These are phyloP conservation scores for Oxyscelio sp. DNA, from an alignment of 2,888 invertebrate genomes.

Conservation along the genomic window DNA sequence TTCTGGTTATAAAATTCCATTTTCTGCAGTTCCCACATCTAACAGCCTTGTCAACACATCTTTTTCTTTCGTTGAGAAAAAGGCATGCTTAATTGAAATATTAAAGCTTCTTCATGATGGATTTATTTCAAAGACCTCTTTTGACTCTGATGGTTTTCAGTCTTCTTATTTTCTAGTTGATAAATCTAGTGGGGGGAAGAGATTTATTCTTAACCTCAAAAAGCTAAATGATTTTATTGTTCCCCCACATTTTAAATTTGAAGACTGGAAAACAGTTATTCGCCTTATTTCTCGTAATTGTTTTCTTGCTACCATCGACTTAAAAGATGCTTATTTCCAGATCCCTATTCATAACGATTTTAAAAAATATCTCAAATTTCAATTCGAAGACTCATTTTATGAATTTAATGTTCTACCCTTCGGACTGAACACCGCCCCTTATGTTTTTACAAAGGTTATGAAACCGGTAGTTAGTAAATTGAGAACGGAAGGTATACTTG, in stretches of 20 bases:
- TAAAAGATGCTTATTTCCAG: slow-evolving; percentile 57
- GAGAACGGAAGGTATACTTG: slow-evolving; percentile 23
- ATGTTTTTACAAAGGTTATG: slow-evolving; percentile 55
- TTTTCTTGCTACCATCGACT: slow-evolving; percentile 55
- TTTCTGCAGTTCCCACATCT: no score
- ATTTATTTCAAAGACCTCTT: no score
- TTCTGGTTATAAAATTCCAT: no score
- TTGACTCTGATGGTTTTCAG: slow-evolving; percentile 10
- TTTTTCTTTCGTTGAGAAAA: no score
- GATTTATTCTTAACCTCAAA: no score
- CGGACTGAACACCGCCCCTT: slow-evolving; percentile 49
- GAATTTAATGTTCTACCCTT: slow-evolving; percentile 69
- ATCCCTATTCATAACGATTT: slow-evolving; percentile 30
- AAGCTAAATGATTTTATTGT: neutral
- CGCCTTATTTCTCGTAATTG: slow-evolving; percentile 22
- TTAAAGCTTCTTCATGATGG: no score
- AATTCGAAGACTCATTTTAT: slow-evolving; percentile 31
- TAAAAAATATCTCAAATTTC: slow-evolving; percentile 62
- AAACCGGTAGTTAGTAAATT: slow-evolving; percentile 46
- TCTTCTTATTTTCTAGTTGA: slow-evolving; percentile 31
- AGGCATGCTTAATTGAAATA: no score
- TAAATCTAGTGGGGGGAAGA: slow-evolving; percentile 19
- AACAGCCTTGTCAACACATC: no score
- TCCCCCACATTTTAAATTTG: slow-evolving; percentile 63
- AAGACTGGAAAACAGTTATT: no score